Evolutionary conservation across 1,140 invertebrate genomes (phyloP).

Genomic region (Nasonia vitripennis): DNA sequence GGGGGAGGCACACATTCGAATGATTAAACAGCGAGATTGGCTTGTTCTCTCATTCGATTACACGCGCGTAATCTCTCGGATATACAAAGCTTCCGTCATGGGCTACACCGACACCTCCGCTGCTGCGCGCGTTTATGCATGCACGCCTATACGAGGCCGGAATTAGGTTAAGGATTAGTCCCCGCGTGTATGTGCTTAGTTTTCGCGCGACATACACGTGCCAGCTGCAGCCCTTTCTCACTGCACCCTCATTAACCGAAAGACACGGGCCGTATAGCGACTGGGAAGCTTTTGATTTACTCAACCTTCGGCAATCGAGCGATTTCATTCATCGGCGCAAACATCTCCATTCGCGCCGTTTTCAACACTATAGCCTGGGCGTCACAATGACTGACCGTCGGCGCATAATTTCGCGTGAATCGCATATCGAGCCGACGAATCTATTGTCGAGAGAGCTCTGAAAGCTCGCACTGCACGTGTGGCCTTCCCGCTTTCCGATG

Average conservation of each 20-base stretch:
- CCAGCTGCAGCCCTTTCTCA: no score
- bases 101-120: background rate
- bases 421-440: background rate
- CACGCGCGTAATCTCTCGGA: background rate
- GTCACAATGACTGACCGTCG: no score
- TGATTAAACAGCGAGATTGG: background rate
- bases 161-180: constrained; percentile 22
- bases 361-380: no score
- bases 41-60: constrained; percentile 1
- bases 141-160: background rate
- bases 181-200: background rate
- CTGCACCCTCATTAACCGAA: no score
- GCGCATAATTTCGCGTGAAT: no score
- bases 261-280: no score
- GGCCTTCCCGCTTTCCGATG: no score
- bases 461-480: no score
- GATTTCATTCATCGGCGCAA: background rate
- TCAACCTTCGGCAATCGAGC: background rate
- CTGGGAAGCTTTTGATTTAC: background rate
- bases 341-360: no score
- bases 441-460: background rate
- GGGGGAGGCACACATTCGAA: background rate
- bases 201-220: background rate
- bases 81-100: background rate
- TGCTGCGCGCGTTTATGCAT: no score